A percentile compares a stretch with the other conserved stretches of the same genome.
Conservation (phyloP, 92 coral and sea anemone species). For the Palythoa grandiflora region DNA sequence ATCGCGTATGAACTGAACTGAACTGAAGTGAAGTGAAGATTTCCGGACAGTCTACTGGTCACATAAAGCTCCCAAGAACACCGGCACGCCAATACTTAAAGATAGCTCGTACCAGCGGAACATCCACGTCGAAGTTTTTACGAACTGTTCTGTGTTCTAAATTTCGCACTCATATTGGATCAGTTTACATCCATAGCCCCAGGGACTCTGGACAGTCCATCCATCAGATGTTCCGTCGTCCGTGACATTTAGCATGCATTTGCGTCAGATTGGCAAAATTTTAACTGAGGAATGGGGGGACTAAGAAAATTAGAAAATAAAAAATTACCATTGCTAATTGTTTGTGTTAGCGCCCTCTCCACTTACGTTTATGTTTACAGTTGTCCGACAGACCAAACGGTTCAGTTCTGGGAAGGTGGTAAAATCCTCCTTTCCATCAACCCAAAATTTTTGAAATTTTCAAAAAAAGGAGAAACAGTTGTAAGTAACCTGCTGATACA, state of each 20-base stretch:
- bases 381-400: too few relatives aligned
- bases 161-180: background rate
- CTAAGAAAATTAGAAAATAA: too few relatives aligned
- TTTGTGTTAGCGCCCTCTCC: too few relatives aligned
- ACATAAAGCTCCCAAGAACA: background rate
- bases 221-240: background rate
- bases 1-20: background rate
- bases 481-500: too few relatives aligned
- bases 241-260: background rate
- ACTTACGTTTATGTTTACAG: too few relatives aligned
- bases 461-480: too few relatives aligned
- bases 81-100: slow-evolving; percentile 31
- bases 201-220: background rate
- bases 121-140: background rate
- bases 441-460: too few relatives aligned
- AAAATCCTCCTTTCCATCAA: too few relatives aligned
- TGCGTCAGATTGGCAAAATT: too few relatives aligned
- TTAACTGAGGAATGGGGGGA: too few relatives aligned
- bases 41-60: background rate
- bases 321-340: too few relatives aligned
- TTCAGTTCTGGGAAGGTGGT: too few relatives aligned
- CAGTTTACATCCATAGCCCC: background rate
- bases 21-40: background rate
- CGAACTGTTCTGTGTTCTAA: background rate
- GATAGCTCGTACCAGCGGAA: slow-evolving; percentile 36